Evolutionary conservation across 2,797 vertebrate species (phyloP), one percentile per base, ranked within the genome.

Genomic region (Gobionotothen gibberifrons): DNA sequence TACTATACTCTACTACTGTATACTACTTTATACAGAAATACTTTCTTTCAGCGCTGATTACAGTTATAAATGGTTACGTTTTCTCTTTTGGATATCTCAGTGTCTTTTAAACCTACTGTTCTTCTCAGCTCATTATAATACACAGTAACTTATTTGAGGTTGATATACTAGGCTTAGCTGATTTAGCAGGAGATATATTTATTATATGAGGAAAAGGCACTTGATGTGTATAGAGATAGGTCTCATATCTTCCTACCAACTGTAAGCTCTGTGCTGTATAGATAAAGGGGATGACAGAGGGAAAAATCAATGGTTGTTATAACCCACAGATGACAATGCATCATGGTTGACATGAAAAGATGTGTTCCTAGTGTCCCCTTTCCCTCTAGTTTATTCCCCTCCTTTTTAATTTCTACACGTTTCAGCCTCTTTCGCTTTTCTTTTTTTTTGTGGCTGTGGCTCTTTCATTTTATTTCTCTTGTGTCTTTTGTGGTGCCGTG

Each of bases 171-270:
- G 91, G 88, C 83, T 90, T 93, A 92, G 91, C 73, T 87, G 90
- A 92, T 90, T 88, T 92, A 92, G 87, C 76, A 79, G 89, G 85
- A 89, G 78, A 92, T 88, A 90, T 92, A 91, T 93, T 91, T 93
- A 90, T 90, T 88, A 87, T 88, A 84, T 51, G 80, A 77, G 82
- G 90, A 89, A 84, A 90, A 85, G 89, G 88, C 90, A 92, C 86
- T 90, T 91, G 89, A 89, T 92, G 90, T 93, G 92, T 92, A 93
- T 94, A 93, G 92, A 90, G 90, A 92, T 92, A 93, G 93, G 84
- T 88, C 90, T 90, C 85, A 76, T 90, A 94, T 90, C 90, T 90
- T 88, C 86, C 86, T 79, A 90, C 87, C 85, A 87, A 91, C 85
- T 90, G 83, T 90, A 87, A 81, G 87, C 87, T 92, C 87, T 93